Conservation (phyloP, 2,888 invertebrate genomes). For the Pyrgus malvae region DNA sequence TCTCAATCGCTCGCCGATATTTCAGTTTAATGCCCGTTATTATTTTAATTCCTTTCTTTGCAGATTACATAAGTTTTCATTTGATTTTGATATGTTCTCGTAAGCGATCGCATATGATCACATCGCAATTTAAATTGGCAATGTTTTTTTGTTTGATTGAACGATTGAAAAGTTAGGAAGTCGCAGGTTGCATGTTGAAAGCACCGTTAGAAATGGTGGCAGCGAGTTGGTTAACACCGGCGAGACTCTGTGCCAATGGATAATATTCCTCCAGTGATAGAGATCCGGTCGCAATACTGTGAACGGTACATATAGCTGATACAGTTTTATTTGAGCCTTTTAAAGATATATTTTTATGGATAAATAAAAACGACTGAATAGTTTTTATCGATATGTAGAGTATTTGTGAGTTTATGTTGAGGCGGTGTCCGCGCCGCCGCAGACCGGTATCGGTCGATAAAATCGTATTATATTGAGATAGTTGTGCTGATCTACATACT, state of each 20-base stretch:
- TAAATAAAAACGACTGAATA: slow-evolving; percentile 82
- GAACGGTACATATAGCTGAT: slow-evolving; percentile 57
- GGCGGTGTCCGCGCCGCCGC: slow-evolving; percentile 52
- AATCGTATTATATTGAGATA: slow-evolving; percentile 76
- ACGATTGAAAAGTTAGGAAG: slow-evolving; percentile 15
- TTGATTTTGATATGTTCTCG: slow-evolving; percentile 2
- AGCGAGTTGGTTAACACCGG: slow-evolving; percentile 21
- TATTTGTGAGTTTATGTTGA: slow-evolving; percentile 75
- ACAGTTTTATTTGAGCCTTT: slow-evolving; percentile 79
- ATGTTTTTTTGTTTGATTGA: background rate
- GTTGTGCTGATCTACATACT: slow-evolving; percentile 65
- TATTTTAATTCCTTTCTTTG: no score
- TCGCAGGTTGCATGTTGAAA: slow-evolving; percentile 3
- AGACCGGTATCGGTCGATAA: slow-evolving; percentile 72
- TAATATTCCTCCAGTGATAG: slow-evolving; percentile 62
- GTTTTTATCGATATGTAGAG: slow-evolving; percentile 78
- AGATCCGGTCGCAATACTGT: slow-evolving; percentile 48
- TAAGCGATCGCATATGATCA: no score
- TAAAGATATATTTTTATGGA: slow-evolving; percentile 81
- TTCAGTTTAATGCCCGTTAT: slow-evolving; percentile 9
- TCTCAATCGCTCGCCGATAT: slow-evolving; percentile 19
- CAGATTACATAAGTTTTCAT: no score
- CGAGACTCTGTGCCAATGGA: slow-evolving; percentile 47
- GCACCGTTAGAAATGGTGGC: slow-evolving; percentile 25
- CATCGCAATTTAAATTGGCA: background rate